Conservation (phyloP, 2,113 vertebrate genomes). For the Dipodomys stephensi region DNA sequence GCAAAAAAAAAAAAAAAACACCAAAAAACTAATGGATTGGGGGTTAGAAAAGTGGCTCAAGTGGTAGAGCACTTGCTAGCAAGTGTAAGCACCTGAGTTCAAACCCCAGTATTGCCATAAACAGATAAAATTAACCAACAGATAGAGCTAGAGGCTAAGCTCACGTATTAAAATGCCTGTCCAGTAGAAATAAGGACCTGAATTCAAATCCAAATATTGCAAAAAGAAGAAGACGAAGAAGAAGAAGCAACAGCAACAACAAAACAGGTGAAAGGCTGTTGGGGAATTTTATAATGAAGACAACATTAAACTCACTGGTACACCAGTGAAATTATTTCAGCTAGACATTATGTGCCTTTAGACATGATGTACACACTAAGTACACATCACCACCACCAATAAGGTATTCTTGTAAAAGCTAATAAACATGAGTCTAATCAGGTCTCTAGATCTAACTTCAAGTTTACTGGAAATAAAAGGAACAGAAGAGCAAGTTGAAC, state of each 20-base stretch:
- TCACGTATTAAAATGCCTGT: too few species aligned
- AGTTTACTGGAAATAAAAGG: conserved; percentile 42
- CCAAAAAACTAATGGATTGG: too few species aligned
- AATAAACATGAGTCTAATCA: conserved; percentile 9
- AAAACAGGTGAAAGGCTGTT: conserved; percentile 4
- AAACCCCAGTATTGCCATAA: too few species aligned
- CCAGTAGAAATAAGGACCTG: not conserved
- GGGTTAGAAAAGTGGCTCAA: too few species aligned
- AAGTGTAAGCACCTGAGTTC: too few species aligned
- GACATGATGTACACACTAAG: not conserved
- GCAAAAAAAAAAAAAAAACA: too few species aligned
- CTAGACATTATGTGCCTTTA: not conserved
- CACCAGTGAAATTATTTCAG: conserved; percentile 1
- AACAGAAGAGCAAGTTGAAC: conserved; percentile 44
- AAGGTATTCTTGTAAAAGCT: not conserved
- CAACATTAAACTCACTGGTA: not conserved
- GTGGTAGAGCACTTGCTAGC: too few species aligned
- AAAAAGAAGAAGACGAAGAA: not conserved
- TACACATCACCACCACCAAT: not conserved
- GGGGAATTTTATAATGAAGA: conserved; percentile 27
- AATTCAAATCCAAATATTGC: not conserved
- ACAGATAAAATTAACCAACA: not conserved
- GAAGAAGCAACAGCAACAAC: not conserved
- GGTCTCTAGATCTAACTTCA: conserved; percentile 3
- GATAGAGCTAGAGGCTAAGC: not conserved